These are phyloP conservation scores for Sericinus montela DNA, from an alignment of 2,888 invertebrate genomes.

Conservation along the genomic window DNA sequence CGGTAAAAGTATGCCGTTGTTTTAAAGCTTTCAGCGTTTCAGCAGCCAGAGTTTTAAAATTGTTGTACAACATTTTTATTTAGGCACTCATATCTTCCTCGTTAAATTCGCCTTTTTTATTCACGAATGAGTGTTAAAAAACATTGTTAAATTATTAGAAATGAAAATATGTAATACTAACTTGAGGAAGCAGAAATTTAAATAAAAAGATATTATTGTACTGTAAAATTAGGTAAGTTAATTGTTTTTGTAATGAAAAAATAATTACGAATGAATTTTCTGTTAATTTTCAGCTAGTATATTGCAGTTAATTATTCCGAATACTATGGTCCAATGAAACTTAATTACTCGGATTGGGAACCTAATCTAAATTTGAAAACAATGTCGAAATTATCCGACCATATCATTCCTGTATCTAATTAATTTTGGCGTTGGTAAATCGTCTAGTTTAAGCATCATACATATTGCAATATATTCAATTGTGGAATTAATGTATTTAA, in stretches of 20 bases:
- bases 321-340: constrained; percentile 42
- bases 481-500: no score
- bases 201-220: no score
- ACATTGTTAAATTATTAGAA: constrained; percentile 11
- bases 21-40: constrained; percentile 20
- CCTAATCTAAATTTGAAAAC: constrained; percentile 37
- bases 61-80: constrained; percentile 22
- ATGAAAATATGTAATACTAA: constrained; percentile 21
- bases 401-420: constrained; percentile 8
- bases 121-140: not conserved
- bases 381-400: constrained; percentile 12
- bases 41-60: constrained; percentile 34
- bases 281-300: constrained; percentile 26
- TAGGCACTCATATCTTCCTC: not conserved
- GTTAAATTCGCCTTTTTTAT: not conserved
- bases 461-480: no score
- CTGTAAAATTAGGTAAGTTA: no score
- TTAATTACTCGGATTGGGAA: constrained; percentile 37
- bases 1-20: constrained; percentile 30
- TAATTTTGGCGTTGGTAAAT: not conserved
- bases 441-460: not conserved
- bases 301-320: constrained; percentile 39
- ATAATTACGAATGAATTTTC: constrained; percentile 29
- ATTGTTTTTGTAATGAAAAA: no score
- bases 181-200: no score